Evolutionary conservation across 1,140 invertebrate species (phyloP).

Genomic region (Cherax destructor): DNA sequence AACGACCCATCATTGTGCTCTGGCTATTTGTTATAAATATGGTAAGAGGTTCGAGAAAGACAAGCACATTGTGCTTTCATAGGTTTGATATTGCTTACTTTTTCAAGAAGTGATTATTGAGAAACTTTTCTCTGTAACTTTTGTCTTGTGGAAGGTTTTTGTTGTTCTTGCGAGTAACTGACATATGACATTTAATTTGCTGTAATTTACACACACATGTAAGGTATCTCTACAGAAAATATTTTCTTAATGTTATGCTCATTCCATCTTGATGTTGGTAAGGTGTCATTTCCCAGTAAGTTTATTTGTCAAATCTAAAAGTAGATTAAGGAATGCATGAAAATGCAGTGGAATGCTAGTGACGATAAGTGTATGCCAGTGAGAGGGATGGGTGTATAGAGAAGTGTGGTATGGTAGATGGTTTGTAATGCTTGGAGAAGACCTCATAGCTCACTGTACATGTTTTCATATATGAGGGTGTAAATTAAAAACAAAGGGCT

Average conservation of each 20-base stretch:
- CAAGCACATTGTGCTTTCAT: neutral
- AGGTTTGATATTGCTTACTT: constrained; percentile 5
- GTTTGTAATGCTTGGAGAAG: no score
- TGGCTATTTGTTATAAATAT: constrained; percentile 16
- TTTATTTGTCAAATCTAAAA: no score
- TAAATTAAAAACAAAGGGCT: no score
- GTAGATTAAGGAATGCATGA: no score
- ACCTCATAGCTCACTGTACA: no score
- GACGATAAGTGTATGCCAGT: no score
- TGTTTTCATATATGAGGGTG: no score
- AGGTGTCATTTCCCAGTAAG: no score
- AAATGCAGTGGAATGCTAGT: no score
- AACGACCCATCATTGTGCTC: constrained; percentile 27
- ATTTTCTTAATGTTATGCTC: neutral
- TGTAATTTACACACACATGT: neutral
- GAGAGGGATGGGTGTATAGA: no score
- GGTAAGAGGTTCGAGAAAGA: constrained; percentile 17
- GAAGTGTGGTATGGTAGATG: no score
- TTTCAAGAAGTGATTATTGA: neutral
- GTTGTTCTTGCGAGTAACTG: neutral
- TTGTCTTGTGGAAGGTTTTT: neutral
- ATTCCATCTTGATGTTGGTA: no score
- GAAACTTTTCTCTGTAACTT: neutral
- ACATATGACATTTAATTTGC: neutral
- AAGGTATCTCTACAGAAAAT: neutral